Base-by-base conservation (phyloP, 2,113 vertebrate genomes). In the Andinoacara biseriatus region DNA sequence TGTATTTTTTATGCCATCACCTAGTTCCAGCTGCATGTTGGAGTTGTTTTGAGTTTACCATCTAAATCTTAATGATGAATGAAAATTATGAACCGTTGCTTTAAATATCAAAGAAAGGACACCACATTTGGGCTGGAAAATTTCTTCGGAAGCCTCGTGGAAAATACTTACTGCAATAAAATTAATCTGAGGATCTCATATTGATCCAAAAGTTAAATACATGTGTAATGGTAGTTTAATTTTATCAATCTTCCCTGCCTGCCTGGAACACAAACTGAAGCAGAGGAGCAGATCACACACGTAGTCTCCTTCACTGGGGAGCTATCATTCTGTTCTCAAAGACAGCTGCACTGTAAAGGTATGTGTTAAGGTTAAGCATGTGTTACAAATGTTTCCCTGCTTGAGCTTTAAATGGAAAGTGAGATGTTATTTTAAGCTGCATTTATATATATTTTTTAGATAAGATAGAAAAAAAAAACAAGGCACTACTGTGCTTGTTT, bases 321-420 rank as follows among this genome's bases (percentile, higher is more conserved):
- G 86, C 80, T 17, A 82, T 91, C 52, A 49, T 31, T 86, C 63
- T 80, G 88, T 83, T 89, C 31, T 43, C 31, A 18, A 61, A 83
- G 87, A 91, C 92, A 92, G 90, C 90, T 91, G 92, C 87, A 84
- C 60, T 49, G 81, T 65, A 63, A 91, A 90, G 82, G 61, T 91
- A 87, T 87, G 77, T 83, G 76, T 87, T 54, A 58, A 81, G 65
- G 75, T 84, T 80, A 76, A 81, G n/a, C 89, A 74, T 61, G 81
- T 87, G 85, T 83, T 24, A 7, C 24, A 65, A 84, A 87, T 69
- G 43, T 90, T 89, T 87, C 79, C 56, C 56, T 24, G 14, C 46
- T n/a, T 63, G 78, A 67, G 72, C 29, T 58, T 57, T 10, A 83
- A 82, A 88, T 54, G 78, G 80, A 72, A 72, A 54, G 46, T 58